Conservation (phyloP, 2,797 vertebrate species). For the Zenarchopterus dispar region DNA sequence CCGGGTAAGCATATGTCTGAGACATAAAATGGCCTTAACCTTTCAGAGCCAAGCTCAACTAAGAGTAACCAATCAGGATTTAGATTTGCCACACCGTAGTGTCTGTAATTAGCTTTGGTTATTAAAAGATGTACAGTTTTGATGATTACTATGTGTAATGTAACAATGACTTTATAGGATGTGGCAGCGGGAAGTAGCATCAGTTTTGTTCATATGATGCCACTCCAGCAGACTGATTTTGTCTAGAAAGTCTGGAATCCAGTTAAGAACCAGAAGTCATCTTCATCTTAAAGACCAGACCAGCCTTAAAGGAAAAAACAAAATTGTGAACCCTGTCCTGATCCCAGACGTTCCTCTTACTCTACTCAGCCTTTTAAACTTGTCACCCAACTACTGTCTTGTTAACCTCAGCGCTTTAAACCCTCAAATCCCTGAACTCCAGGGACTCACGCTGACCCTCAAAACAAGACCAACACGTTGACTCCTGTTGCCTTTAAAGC, state of each 20-base stretch:
- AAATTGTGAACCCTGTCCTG: background rate
- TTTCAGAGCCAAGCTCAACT: slow-evolving; percentile 73
- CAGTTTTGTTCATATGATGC: slow-evolving; percentile 20
- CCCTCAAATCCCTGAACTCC: slow-evolving; percentile 20
- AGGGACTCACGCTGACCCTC: slow-evolving; percentile 37
- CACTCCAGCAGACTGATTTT: slow-evolving; percentile 2
- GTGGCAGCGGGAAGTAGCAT: slow-evolving; percentile 28
- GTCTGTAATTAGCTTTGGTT: slow-evolving; percentile 71
- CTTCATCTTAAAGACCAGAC: too few species aligned
- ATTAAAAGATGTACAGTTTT: slow-evolving; percentile 70
- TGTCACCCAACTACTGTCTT: slow-evolving; percentile 50
- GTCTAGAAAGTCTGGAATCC: slow-evolving; percentile 25
- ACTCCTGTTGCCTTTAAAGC: slow-evolving; percentile 29
- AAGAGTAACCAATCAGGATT: slow-evolving; percentile 72
- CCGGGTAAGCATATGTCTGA: slow-evolving; percentile 37
- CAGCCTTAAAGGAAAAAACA: too few species aligned
- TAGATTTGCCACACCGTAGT: slow-evolving; percentile 65
- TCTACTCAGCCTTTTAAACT: slow-evolving; percentile 35
- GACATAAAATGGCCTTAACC: slow-evolving; percentile 78
- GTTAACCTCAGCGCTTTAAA: slow-evolving; percentile 59
- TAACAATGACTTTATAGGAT: slow-evolving; percentile 61
- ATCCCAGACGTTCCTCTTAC: slow-evolving; percentile 27
- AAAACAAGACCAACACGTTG: slow-evolving; percentile 15
- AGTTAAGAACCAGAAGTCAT: too few species aligned
- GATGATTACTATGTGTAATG: slow-evolving; percentile 68